Base-by-base conservation (phyloP, 2,888 invertebrate species). In the Andrena hattorfiana region DNA sequence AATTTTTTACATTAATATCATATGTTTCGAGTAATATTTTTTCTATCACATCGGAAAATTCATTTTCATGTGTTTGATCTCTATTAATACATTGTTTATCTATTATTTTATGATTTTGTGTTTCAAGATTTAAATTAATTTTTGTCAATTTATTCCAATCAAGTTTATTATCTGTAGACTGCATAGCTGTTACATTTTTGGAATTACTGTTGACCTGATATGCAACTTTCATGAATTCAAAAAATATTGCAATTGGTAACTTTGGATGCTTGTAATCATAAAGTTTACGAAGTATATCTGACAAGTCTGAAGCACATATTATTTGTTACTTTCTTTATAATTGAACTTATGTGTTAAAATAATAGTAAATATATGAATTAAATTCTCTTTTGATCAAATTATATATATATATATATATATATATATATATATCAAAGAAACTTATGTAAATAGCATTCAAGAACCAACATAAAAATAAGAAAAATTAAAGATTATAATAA, bases 141-240 rank as follows among this genome's bases (percentile, higher is more conserved):
- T 95, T 94, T 82, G 95, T 94, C 20, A 95, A 86, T 86, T 94
- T 93, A 49, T 94, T 91, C 95, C 95, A 95, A 85, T 95, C 94
- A 32, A 95, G 94, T 77, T 94, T 94, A 79, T 95, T 95, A 23
- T 93, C 93, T 80, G 87, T 86, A 8, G 89, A 85, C 16, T 93
- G 80, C 23, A 91, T 87, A 16, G 93, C 90, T 0, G 94, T 91
- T 48, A 94, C 89, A 42, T 93, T 94, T 85, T 95, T 95, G 63
- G 94, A 92, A 83, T 93, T 95, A 54, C 95, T 94, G 77, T 95
- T 94, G 2, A 97, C 96, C 94, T 96, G 96, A 93, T 97, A 97
- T 0, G 97, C 97, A 7, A 96, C 96, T 92, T 96, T 96, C 94
- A 97, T 95, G 91, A 97, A 97, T 90, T 96, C 96, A 88, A 97